A percentile compares a stretch with the other conserved stretches of the same genome.
These are phyloP conservation scores for Oithona nana DNA, from an alignment of 2,888 invertebrate species.

Conservation along the genomic window DNA sequence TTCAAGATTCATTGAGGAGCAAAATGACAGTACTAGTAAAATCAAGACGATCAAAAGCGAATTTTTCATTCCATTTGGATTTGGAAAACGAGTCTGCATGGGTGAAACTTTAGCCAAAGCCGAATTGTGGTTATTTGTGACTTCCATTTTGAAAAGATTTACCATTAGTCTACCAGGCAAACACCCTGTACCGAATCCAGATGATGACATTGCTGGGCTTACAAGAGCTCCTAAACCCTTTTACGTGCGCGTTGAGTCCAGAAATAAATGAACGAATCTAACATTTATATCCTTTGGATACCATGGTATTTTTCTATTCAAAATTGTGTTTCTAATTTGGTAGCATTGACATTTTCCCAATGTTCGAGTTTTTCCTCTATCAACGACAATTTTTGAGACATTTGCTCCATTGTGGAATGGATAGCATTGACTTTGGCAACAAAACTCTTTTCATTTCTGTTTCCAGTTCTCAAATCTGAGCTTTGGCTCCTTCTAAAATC, in stretches of 20 bases:
- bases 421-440: too few species aligned
- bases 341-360: too few species aligned
- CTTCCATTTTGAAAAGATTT: conserved; percentile 3
- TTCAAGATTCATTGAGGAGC: conserved; percentile 6
- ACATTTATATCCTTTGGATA: too few species aligned
- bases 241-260: background rate
- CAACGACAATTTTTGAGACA: too few species aligned
- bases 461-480: too few species aligned
- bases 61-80: conserved; percentile 3
- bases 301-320: too few species aligned
- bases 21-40: too few species aligned
- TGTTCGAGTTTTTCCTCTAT: too few species aligned
- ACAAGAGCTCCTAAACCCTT: background rate
- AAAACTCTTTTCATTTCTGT: too few species aligned
- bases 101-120: conserved; percentile 4
- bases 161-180: background rate
- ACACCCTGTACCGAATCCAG: conserved; percentile 9
- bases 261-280: background rate
- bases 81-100: conserved; percentile 9
- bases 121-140: conserved; percentile 3
- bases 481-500: too few species aligned
- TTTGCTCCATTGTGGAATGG: too few species aligned
- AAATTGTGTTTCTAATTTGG: too few species aligned
- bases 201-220: background rate
- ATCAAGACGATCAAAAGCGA: background rate